A percentile compares a stretch with the other conserved stretches of the same genome.
phyloP scores from a whole-genome alignment of 1,140 invertebrate species.

The Aphaenogaster rudis region DNA sequence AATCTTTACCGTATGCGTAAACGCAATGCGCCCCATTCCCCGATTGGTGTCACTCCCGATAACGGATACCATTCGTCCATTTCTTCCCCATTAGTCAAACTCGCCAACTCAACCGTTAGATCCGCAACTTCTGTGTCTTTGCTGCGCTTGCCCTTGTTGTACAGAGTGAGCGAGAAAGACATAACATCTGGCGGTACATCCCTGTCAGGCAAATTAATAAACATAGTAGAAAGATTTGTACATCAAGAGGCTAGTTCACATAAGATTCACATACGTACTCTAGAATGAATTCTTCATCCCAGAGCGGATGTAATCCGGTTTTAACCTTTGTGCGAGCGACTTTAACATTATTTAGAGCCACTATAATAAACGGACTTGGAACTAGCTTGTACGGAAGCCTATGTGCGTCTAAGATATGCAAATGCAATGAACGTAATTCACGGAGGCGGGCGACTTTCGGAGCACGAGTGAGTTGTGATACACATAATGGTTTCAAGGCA shows the following conservation, averaged over 20 bases:
- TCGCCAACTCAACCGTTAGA: slow-evolving; percentile 94
- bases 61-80: slow-evolving; percentile 96
- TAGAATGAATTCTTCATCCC: slow-evolving; percentile 97
- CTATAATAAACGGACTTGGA: slow-evolving; percentile 96
- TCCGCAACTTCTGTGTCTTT: slow-evolving; percentile 98
- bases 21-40: slow-evolving; percentile 97
- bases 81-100: slow-evolving; percentile 95
- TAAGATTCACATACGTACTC: slow-evolving; percentile 90
- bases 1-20: slow-evolving; percentile 91
- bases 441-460: slow-evolving; percentile 93
- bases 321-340: slow-evolving; percentile 95
- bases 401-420: slow-evolving; percentile 95
- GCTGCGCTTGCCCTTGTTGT: slow-evolving; percentile 96
- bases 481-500: slow-evolving; percentile 96
- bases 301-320: slow-evolving; percentile 94
- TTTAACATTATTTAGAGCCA: slow-evolving; percentile 94
- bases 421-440: slow-evolving; percentile 93
- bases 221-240: not conserved
- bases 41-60: slow-evolving; percentile 96
- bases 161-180: slow-evolving; percentile 95
- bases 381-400: slow-evolving; percentile 94
- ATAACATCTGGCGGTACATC: slow-evolving; percentile 98
- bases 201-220: slow-evolving; percentile 87
- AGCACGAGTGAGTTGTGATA: slow-evolving; percentile 94
- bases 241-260: not conserved